phyloP scores from a whole-genome alignment of 2,888 invertebrate genomes.

The Tillus elongatus region DNA sequence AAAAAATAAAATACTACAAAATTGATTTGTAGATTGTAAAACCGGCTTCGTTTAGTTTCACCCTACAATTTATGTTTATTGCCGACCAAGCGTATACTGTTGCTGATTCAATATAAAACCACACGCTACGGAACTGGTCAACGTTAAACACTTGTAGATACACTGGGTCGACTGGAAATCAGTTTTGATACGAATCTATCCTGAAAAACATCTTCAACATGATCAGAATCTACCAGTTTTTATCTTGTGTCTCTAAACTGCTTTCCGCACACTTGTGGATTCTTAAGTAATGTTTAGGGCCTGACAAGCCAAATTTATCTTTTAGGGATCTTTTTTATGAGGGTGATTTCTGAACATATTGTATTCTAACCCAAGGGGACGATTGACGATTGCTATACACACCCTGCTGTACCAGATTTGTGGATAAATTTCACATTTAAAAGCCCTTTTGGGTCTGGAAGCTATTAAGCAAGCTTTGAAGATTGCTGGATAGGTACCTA shows the following conservation, averaged over 20 bases:
- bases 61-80: neutral
- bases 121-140: neutral
- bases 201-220: no score
- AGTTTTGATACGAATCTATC: slow-evolving; percentile 3
- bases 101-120: neutral
- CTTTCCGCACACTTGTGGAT: slow-evolving; percentile 12
- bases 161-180: neutral
- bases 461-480: no score
- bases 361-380: no score
- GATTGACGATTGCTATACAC: no score
- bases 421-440: no score
- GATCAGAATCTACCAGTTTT: no score
- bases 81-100: neutral
- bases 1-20: no score
- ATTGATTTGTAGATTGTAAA: no score
- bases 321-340: slow-evolving; percentile 11
- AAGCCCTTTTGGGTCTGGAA: no score
- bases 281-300: neutral
- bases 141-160: neutral
- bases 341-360: slow-evolving; percentile 4
- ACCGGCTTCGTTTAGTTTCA: no score
- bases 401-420: no score
- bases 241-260: neutral
- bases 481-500: no score
- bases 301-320: slow-evolving; percentile 13